These are phyloP conservation scores for Cordilura impudica DNA, from an alignment of 2,888 invertebrate species.

Conservation along the genomic window DNA sequence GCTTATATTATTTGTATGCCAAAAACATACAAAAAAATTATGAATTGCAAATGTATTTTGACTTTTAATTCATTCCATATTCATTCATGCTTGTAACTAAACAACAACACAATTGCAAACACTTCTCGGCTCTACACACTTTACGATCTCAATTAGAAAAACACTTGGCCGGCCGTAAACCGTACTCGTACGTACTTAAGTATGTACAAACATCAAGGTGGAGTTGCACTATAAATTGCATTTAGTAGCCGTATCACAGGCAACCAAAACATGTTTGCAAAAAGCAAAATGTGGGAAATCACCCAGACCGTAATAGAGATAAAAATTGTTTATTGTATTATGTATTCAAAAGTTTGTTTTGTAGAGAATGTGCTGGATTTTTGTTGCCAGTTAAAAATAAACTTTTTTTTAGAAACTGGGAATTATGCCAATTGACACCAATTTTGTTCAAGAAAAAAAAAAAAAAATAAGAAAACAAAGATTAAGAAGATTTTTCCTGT, in stretches of 20 bases:
- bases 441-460: not conserved
- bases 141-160: not conserved
- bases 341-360: conserved; percentile 16
- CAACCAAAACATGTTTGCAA: not conserved
- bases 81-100: not conserved
- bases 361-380: not conserved
- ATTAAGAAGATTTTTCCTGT: no score
- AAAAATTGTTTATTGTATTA: conserved; percentile 26
- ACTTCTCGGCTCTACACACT: no score
- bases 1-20: conserved; percentile 3
- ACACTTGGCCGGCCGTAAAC: not conserved
- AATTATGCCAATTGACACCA: conserved; percentile 46
- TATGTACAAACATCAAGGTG: conserved; percentile 26
- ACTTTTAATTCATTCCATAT: not conserved
- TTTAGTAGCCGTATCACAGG: not conserved
- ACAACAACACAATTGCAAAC: not conserved
- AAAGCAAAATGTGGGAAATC: conserved; percentile 3
- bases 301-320: conserved; percentile 1
- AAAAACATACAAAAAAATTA: not conserved
- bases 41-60: conserved; percentile 2
- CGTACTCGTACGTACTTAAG: no score
- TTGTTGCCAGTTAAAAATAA: not conserved
- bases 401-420: conserved; percentile 18
- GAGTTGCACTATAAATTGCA: conserved; percentile 27
- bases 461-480: no score